These are phyloP conservation scores for Cremastinae sp. DNA, from an alignment of 2,888 invertebrate genomes.

Conservation along the genomic window DNA sequence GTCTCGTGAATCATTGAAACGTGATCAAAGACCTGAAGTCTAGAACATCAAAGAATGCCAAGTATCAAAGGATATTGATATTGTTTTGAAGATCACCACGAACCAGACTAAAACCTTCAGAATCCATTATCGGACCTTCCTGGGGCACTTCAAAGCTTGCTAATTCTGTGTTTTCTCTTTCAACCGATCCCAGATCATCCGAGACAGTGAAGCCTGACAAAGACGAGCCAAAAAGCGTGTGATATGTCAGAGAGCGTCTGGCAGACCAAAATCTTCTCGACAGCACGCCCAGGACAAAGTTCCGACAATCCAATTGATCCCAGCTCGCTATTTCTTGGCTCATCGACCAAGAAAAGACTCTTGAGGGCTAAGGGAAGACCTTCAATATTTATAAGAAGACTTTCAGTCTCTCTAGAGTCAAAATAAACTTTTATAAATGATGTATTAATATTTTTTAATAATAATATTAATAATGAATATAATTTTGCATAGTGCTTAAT, in stretches of 20 bases:
- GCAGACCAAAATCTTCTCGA: conserved; percentile 38
- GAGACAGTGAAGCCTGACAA: conserved; percentile 1
- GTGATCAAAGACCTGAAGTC: background rate
- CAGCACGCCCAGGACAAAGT: conserved; percentile 64
- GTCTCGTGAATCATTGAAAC: background rate
- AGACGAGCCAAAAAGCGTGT: conserved; percentile 26
- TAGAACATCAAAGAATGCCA: background rate
- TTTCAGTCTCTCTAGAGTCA: too few species aligned
- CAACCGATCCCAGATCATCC: background rate
- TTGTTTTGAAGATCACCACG: background rate
- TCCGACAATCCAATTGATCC: conserved; percentile 73
- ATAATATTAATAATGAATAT: too few species aligned
- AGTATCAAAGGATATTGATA: background rate
- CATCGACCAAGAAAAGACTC: conserved; percentile 1
- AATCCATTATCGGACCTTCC: conserved; percentile 69
- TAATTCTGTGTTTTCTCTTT: conserved; percentile 70
- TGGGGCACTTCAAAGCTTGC: conserved; percentile 69
- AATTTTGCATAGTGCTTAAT: too few species aligned
- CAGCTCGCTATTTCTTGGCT: conserved; percentile 33
- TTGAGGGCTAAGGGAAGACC: background rate
- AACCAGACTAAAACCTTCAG: background rate
- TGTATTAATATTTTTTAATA: too few species aligned
- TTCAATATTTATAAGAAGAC: background rate
- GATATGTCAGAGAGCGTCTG: conserved; percentile 53
- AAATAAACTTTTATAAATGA: too few species aligned